phyloP scores from a whole-genome alignment of 2,888 invertebrate species.

The Eupithecia exiguata region DNA sequence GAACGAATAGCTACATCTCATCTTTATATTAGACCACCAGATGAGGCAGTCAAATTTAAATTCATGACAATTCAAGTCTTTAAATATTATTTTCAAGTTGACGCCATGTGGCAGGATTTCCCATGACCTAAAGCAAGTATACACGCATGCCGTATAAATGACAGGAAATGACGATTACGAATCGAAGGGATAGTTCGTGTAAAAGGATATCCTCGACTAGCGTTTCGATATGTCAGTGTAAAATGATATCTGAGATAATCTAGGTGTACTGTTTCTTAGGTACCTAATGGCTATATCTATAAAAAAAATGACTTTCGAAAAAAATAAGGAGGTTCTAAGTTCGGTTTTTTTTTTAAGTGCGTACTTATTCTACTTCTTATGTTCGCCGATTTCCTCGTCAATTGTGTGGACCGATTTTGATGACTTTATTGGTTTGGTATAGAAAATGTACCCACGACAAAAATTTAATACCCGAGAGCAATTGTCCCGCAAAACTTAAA shows the following conservation, averaged over 20 bases:
- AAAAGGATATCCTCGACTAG: background rate
- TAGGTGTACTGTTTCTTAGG: background rate
- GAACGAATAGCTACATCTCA: too few relatives aligned
- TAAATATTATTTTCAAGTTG: too few relatives aligned
- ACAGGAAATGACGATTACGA: background rate
- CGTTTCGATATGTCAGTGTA: background rate
- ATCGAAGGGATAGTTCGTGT: background rate
- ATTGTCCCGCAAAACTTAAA: too few relatives aligned
- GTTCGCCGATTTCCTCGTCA: background rate
- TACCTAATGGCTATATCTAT: too few relatives aligned
- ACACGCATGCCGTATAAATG: slow-evolving; percentile 1
- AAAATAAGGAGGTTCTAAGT: background rate
- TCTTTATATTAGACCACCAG: too few relatives aligned
- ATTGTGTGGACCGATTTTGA: background rate
- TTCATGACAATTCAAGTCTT: too few relatives aligned
- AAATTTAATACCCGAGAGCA: too few relatives aligned
- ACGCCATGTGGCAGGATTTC: background rate
- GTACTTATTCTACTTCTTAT: background rate
- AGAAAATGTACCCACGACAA: too few relatives aligned
- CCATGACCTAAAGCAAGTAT: background rate
- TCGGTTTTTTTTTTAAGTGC: background rate
- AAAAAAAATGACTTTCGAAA: too few relatives aligned
- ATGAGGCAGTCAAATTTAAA: too few relatives aligned
- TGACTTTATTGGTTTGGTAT: background rate
- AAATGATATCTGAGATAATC: background rate